Conservation (phyloP, 2,888 invertebrate genomes). For the Agrotis clavis region DNA sequence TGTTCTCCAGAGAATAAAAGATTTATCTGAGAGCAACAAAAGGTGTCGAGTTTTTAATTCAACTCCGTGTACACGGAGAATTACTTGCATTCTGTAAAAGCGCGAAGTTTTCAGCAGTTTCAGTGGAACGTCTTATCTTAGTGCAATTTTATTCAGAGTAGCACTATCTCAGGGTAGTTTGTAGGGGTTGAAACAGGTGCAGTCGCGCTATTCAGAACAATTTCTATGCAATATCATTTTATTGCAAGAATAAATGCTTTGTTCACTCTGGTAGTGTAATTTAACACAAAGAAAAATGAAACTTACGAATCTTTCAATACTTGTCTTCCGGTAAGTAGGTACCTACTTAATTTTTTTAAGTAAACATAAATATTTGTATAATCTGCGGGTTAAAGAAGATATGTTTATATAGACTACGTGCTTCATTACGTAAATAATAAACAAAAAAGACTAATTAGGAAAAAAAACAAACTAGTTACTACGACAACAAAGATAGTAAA, state of each 20-base stretch:
- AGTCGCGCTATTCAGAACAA: not conserved
- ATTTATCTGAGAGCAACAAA: slow-evolving; percentile 21
- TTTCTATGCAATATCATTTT: slow-evolving; percentile 13
- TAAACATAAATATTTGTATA: too few relatives aligned
- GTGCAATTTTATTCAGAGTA: slow-evolving; percentile 43
- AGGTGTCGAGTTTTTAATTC: slow-evolving; percentile 42
- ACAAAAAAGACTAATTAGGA: not conserved
- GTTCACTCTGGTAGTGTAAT: not conserved
- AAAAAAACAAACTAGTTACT: not conserved
- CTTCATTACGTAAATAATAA: not conserved
- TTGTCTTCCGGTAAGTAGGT: not conserved
- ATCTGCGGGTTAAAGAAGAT: not conserved
- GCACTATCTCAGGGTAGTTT: slow-evolving; percentile 16
- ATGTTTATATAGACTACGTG: not conserved
- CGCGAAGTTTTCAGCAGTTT: slow-evolving; percentile 35
- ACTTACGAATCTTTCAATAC: not conserved
- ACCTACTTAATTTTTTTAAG: too few relatives aligned
- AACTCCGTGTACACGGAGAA: slow-evolving; percentile 19
- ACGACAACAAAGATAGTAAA: not conserved
- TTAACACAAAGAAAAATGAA: not conserved
- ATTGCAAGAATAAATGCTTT: slow-evolving; percentile 4
- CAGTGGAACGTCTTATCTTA: slow-evolving; percentile 26
- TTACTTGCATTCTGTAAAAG: slow-evolving; percentile 24
- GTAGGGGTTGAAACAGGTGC: slow-evolving; percentile 14
- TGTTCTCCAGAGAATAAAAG: not conserved